Evolutionary conservation across 2,113 vertebrate genomes (phyloP).

Genomic region (Tylochromis polylepis): DNA sequence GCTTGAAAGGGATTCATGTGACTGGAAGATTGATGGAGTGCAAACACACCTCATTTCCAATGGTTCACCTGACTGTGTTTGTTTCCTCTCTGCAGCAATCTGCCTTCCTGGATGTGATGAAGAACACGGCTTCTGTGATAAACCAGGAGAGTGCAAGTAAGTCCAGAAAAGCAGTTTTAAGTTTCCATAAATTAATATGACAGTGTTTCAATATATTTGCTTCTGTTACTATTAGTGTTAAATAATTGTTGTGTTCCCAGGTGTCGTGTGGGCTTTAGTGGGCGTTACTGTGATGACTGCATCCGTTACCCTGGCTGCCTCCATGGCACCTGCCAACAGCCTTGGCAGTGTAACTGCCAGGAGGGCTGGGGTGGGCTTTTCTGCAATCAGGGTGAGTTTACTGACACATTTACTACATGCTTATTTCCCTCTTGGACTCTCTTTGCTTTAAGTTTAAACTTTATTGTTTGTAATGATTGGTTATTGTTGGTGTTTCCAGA

Average conservation of each 20-base stretch:
- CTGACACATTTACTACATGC: not conserved
- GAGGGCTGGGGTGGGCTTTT: conserved; percentile 99
- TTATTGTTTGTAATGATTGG: not conserved
- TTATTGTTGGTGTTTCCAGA: conserved; percentile 71
- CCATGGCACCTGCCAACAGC: conserved; percentile 97
- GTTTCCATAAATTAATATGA: not conserved
- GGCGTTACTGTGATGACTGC: conserved; percentile 95
- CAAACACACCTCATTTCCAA: not conserved
- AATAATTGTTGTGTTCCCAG: conserved; percentile 65
- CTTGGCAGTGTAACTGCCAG: conserved; percentile 98
- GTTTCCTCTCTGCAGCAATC: conserved; percentile 78
- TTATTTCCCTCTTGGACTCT: not conserved
- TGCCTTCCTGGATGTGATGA: conserved; percentile 96
- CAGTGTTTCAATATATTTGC: not conserved
- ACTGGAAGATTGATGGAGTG: conserved; percentile 19
- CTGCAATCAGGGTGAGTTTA: conserved; percentile 94
- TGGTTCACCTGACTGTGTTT: conserved; percentile 20
- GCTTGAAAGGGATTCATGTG: conserved; percentile 22
- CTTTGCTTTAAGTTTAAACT: not conserved
- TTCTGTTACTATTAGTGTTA: not conserved
- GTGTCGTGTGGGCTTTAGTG: conserved; percentile 96
- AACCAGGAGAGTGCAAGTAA: conserved; percentile 99
- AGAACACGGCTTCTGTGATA: conserved; percentile 92
- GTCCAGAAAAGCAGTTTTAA: conserved; percentile 44
- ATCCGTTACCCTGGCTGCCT: conserved; percentile 97